Evolutionary conservation across 2,797 vertebrate species (phyloP).

Genomic region (Chaenodraco wilsoni): DNA sequence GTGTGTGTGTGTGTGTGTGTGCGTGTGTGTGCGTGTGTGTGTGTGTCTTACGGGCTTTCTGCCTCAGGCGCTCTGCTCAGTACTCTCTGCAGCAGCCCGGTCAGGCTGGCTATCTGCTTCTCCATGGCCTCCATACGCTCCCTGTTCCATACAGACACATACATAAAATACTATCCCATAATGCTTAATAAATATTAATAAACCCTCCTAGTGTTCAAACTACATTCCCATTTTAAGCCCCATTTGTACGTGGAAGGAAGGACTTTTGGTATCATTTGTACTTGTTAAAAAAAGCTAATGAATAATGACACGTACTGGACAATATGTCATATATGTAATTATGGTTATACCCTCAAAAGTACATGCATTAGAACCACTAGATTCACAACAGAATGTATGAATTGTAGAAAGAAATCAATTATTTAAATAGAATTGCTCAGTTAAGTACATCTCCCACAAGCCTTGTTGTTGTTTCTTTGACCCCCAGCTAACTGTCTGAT

Average conservation of each 20-base stretch:
- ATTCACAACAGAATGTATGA: background rate
- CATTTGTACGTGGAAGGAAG: background rate
- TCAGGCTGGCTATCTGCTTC: slow-evolving; percentile 98
- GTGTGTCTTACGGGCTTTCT: slow-evolving; percentile 86
- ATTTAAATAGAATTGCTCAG: background rate
- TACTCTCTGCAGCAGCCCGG: slow-evolving; percentile 94
- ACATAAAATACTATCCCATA: background rate
- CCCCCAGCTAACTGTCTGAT: background rate
- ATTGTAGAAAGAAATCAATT: background rate
- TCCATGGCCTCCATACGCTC: slow-evolving; percentile 99
- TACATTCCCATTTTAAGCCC: background rate
- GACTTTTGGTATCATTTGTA: background rate
- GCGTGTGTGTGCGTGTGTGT: slow-evolving; percentile 39
- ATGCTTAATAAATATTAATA: background rate
- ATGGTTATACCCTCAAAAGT: too few relatives aligned
- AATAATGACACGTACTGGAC: background rate
- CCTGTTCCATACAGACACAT: slow-evolving; percentile 71
- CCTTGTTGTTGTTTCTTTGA: background rate
- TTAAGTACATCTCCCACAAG: background rate
- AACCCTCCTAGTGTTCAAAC: too few relatives aligned
- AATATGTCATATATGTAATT: too few relatives aligned
- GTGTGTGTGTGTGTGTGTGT: background rate
- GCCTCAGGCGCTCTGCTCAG: slow-evolving; percentile 90
- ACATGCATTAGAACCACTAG: background rate
- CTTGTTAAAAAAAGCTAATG: background rate